These are phyloP conservation scores for Onthophagus taurus DNA, from an alignment of 1,140 invertebrate genomes.

Conservation along the genomic window DNA sequence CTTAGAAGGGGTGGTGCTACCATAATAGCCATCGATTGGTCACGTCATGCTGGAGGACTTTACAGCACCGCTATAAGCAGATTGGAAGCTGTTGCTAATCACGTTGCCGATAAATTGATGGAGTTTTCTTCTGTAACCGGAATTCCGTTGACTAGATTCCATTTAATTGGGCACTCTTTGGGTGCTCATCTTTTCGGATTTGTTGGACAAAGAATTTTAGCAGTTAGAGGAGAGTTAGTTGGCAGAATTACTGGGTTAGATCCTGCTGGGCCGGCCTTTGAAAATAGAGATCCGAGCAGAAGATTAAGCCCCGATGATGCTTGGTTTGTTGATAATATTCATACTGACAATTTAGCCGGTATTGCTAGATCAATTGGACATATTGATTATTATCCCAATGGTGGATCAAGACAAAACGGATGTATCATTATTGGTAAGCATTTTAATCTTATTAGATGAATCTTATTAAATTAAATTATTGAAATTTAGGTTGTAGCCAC, in stretches of 20 bases:
- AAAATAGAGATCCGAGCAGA: background rate
- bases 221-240: constrained; percentile 2
- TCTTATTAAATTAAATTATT: no score
- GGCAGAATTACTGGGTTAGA: constrained; percentile 14
- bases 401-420: constrained; percentile 25
- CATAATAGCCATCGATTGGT: constrained; percentile 11
- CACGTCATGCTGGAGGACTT: background rate
- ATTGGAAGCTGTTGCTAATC: background rate
- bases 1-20: background rate
- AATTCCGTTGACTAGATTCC: background rate
- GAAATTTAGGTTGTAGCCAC: no score
- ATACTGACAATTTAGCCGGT: constrained; percentile 40
- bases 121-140: background rate
- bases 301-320: constrained; percentile 31
- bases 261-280: constrained; percentile 7
- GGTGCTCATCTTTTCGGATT: constrained; percentile 10
- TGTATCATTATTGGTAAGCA: no score
- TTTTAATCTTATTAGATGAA: no score
- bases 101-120: background rate
- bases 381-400: constrained; percentile 37
- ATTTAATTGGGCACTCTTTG: constrained; percentile 10
- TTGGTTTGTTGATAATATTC: constrained; percentile 41
- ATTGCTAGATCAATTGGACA: constrained; percentile 38
- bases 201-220: constrained; percentile 1
- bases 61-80: constrained; percentile 1